Base-by-base conservation (phyloP, 2,113 vertebrate genomes). In the Rhynchomys soricoides region DNA sequence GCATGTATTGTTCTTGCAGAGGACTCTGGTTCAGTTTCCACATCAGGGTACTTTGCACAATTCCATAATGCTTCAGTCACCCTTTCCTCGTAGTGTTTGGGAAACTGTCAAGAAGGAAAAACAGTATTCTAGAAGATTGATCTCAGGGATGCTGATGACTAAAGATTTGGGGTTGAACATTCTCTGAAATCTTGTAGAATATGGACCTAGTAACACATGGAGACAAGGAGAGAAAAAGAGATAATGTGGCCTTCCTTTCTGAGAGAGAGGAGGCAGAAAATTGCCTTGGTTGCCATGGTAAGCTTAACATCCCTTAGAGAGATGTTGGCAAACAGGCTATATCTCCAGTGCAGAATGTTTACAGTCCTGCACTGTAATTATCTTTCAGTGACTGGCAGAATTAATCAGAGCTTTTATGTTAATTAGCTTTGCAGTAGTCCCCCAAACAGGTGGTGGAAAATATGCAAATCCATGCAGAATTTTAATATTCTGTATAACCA, bases 381-480 rank as follows among this genome's bases (percentile, higher is more conserved):
- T 99, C 98, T 98, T 98, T 98, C 99, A 98, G 97, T 99, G 99
- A 99, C 99, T 99, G 99, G 99, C 99, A 99, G 99, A 99, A 99
- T 99, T 99, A 99, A 99, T 99, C 99, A 99, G 99, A 99, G 98
- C 98, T 98, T 99, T 99, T 99, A 99, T 99, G 99, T 99, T 99
- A 99, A 99, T 99, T 99, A 99, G 99, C 99, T 98, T 97, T 98
- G 99, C 99, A 98, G 99, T 98, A 98, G 99, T 99, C 99, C 99
- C 99, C 98, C 99, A 99, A 99, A 99, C 99, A 99, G 99, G 99
- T 99, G 99, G 99, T 99, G 95, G 98, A 98, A 99, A 99, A 99
- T 99, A 99, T 99, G 99, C 99, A 99, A 99, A 99, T 99, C 98
- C 99, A 99, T 99, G 99, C 99, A 99, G 99, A 99, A 99, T 99